These are phyloP conservation scores for Takifugu flavidus DNA, from an alignment of 2,113 vertebrate genomes.

Conservation along the genomic window DNA sequence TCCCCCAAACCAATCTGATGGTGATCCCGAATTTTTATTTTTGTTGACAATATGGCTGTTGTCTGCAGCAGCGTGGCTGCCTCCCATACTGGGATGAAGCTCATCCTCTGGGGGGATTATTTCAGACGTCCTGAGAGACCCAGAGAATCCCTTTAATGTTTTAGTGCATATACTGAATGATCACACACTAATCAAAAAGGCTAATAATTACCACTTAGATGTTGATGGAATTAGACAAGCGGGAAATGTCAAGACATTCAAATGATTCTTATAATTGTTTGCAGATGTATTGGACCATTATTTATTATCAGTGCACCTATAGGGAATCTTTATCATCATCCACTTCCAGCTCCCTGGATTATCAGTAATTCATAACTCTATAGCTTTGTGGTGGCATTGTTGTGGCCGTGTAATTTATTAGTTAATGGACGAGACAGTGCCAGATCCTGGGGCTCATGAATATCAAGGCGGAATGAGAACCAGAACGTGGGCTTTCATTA, in stretches of 20 bases:
- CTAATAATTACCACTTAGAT: slow-evolving; percentile 20
- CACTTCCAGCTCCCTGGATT: slow-evolving; percentile 47
- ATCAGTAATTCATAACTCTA: slow-evolving; percentile 34
- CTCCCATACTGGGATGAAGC: neutral
- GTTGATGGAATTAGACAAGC: slow-evolving; percentile 10
- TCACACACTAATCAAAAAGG: slow-evolving; percentile 14
- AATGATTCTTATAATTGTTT: slow-evolving; percentile 27
- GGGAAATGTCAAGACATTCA: slow-evolving; percentile 28
- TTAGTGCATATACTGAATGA: neutral
- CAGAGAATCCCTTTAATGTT: neutral
- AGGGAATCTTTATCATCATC: slow-evolving; percentile 25
- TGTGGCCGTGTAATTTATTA: slow-evolving; percentile 54
- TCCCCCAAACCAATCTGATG: neutral
- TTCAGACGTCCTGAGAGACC: neutral
- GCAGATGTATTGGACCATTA: slow-evolving; percentile 35
- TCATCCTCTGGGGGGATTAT: neutral
- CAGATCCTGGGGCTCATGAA: slow-evolving; percentile 61
- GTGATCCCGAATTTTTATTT: neutral
- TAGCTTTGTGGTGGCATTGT: slow-evolving; percentile 60
- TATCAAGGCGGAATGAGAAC: slow-evolving; percentile 60
- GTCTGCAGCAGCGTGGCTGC: too few species aligned
- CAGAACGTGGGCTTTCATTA: slow-evolving; percentile 58
- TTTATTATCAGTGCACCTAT: slow-evolving; percentile 31
- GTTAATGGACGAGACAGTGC: slow-evolving; percentile 56
- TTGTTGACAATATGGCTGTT: too few species aligned